Evolutionary conservation across 2,113 vertebrate genomes (phyloP), one percentile per base, ranked within the genome.

Genomic region (Saguinus midas): DNA sequence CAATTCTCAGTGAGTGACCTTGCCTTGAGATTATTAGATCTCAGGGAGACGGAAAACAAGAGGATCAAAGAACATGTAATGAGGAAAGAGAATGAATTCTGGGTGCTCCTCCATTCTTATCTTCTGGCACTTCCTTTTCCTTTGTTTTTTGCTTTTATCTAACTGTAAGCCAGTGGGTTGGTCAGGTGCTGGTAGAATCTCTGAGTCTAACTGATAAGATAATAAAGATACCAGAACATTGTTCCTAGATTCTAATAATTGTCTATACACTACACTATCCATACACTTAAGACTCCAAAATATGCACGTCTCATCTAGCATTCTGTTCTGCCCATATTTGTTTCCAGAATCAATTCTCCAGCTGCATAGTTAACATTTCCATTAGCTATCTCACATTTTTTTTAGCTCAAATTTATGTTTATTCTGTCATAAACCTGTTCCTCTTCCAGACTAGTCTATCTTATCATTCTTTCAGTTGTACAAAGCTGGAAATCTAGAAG

Each of bases 321-420:
- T 21, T 45, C 52, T 81, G 17, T 55, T 45, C 45, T 91, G 43
- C 43, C 45, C 37, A 14, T 70, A 23, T 78, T 68, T 83, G 75
- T 50, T 87, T 48, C 18, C 21, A 82, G 52, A 64, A 73, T 17
- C 61, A 45, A 1, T 89, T 88, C n/a, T 55, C 64, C 64, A 81
- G 11, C 40, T 70, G 40, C 17, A 29, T 64, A 9, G 8, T 90
- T 16, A 73, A 21, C 37, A n/a, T 90, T 90, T 57, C n/a, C 81
- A 70, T 16, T 87, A 25, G 13, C 18, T 90, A 78, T 72, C 61
- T 73, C n/a, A 55, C 17, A 25, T 57, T 11, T 88, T 52, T 52
- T 66, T 94, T 50, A 83, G 52, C 84, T 84, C 61, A 79, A 52
- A 92, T 92, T 82, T 94, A n/a, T 72, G 10, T 88, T 72, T 70